Evolutionary conservation across 2,113 vertebrate species (phyloP).

Genomic region (Mobula birostris): DNA sequence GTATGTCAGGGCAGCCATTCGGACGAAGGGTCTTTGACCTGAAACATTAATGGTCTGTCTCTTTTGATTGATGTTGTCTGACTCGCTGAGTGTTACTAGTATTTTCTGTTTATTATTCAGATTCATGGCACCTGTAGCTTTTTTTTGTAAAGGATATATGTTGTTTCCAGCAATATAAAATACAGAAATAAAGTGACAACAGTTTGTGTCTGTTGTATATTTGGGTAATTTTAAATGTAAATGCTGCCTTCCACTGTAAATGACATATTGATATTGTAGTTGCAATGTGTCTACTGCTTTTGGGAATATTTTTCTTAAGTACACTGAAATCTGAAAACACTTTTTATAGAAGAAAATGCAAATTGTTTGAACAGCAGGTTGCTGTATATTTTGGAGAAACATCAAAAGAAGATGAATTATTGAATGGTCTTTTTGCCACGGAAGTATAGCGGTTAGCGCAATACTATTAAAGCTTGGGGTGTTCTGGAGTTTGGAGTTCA

Average conservation of each 20-base stretch:
- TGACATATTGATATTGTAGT: not conserved
- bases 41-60: too few species aligned
- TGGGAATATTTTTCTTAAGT: not conserved
- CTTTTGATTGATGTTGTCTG: too few species aligned
- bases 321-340: too few species aligned
- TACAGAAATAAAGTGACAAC: not conserved
- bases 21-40: not conserved
- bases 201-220: not conserved
- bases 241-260: not conserved
- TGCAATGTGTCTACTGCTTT: not conserved
- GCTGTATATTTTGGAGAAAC: too few species aligned
- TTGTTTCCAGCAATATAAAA: not conserved
- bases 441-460: too few species aligned
- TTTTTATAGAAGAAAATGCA: not conserved
- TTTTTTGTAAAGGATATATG: too few species aligned
- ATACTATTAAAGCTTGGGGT: too few species aligned
- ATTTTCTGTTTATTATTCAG: not conserved
- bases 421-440: too few species aligned
- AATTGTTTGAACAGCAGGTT: too few species aligned
- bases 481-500: too few species aligned
- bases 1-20: not conserved
- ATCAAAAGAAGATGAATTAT: too few species aligned
- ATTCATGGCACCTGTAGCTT: not conserved
- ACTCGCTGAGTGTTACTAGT: too few species aligned
- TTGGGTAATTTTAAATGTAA: not conserved